Conservation (phyloP, 2,888 invertebrate genomes). For the Ophion ventricosus region DNA sequence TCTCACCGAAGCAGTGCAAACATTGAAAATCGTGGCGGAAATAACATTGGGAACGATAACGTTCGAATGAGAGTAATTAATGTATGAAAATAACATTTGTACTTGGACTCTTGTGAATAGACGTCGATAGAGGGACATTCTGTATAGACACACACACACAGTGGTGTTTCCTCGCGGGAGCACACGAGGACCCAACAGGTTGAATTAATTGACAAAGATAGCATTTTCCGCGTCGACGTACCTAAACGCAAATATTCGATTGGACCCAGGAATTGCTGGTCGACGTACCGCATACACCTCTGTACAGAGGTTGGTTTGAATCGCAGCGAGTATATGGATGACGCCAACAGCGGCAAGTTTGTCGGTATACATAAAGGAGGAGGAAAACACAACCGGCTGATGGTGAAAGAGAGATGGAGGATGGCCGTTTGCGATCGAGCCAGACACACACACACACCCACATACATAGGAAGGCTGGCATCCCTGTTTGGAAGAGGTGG, state of each 20-base stretch:
- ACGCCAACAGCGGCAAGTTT: constrained; percentile 51
- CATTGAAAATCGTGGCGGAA: background rate
- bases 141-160: background rate
- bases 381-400: constrained; percentile 63
- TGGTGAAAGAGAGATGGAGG: constrained; percentile 50
- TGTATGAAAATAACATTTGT: constrained; percentile 3
- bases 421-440: constrained; percentile 55
- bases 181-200: constrained; percentile 78
- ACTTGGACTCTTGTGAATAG: background rate
- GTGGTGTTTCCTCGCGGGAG: background rate
- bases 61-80: background rate
- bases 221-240: constrained; percentile 80
- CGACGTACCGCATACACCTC: constrained; percentile 33
- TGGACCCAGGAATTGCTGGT: constrained; percentile 66
- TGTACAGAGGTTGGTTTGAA: constrained; percentile 57
- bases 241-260: constrained; percentile 81
- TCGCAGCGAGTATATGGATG: constrained; percentile 61
- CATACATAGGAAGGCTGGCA: background rate
- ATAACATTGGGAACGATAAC: background rate
- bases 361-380: constrained; percentile 54
- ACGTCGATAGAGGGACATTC: constrained; percentile 10
- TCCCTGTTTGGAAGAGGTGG: constrained; percentile 28
- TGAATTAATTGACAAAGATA: constrained; percentile 83
- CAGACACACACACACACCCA: constrained; percentile 30
- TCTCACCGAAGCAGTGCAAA: background rate